Evolutionary conservation across 2,888 invertebrate species (phyloP), one percentile per base, ranked within the genome.

Genomic region (Cheilosia impressa): DNA sequence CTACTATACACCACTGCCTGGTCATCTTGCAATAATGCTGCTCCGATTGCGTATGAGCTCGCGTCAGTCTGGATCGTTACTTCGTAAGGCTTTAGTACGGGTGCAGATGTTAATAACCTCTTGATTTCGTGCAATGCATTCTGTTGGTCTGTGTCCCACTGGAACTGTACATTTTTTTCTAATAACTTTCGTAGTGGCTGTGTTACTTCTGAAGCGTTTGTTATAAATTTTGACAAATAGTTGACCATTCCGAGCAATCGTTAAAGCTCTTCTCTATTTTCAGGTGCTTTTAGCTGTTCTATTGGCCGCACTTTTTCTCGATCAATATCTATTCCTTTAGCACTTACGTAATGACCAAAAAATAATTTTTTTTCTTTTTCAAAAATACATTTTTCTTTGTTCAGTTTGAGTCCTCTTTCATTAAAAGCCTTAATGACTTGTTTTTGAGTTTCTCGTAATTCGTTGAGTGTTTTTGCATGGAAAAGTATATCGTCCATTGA

Each of bases 291-390:
- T 31, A 62, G 45, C n/a, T 43, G 17, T 45, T 45, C 27, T n/a
- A 62, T 62, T n/a, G 62, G 45, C 5, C 45, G n/a, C 9, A 62
- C 45, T 45, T 62, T 62, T 27, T 62, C 62, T 10, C 4, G 24
- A 62, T 62, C 27, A 17, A 27, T 27, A 17, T 62, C 10, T 17
- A 62, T 17, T 4, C 60, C 60, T 13, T 55, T 9, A 3, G 7
- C 13, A 17, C 41, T 43, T 41, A 43, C n/a, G 15, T 24, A 19
- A 31, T 31, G 47, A 17, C 47, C 13, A 0, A 47, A 5, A 15
- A 47, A 31, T 10, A 31, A 47, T 7, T 27, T 24, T 43, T 60
- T n/a, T 22, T 22, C 22, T n/a, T 41, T 60, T n/a, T 60, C 24
- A 2, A 60, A 60, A n/a, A 43, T 13, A n/a, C 24, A 60, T 60